Conservation (phyloP, 2,888 invertebrate genomes). For the Phytoseiulus persimilis region DNA sequence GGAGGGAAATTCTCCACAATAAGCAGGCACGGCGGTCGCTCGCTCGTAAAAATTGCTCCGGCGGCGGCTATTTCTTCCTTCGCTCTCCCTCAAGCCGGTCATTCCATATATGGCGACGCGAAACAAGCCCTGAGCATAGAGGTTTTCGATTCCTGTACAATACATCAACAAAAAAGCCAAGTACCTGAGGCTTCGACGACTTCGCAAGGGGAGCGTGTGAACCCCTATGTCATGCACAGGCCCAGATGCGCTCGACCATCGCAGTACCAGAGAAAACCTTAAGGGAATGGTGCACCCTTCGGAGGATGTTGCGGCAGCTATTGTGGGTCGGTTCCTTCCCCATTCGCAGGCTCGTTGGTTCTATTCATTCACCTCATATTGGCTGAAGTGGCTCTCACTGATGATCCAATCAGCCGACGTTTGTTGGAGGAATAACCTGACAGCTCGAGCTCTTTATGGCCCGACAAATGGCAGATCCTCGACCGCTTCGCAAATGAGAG, state of each 20-base stretch:
- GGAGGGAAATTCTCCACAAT: background rate
- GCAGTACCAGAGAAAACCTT: background rate
- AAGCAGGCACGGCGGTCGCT: too few relatives aligned
- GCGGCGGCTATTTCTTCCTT: background rate
- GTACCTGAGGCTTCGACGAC: background rate
- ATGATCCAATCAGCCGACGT: background rate
- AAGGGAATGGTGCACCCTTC: background rate
- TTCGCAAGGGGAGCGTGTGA: background rate
- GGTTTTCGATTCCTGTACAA: background rate
- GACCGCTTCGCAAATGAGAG: background rate
- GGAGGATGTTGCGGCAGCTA: background rate
- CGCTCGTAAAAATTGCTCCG: background rate
- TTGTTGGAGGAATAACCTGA: background rate
- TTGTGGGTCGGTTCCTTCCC: background rate
- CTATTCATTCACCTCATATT: slow-evolving; percentile 5
- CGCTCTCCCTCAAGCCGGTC: background rate
- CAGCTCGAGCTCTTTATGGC: background rate
- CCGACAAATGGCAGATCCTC: background rate
- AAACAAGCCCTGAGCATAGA: background rate
- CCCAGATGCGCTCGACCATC: background rate
- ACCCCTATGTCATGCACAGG: background rate
- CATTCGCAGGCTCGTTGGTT: background rate
- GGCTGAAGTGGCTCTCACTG: background rate
- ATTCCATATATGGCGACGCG: background rate
- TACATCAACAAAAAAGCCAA: background rate